A percentile compares a stretch with the other conserved stretches of the same genome.
Conservation (phyloP, 2,888 invertebrate species). For the Stomorhina lunata region DNA sequence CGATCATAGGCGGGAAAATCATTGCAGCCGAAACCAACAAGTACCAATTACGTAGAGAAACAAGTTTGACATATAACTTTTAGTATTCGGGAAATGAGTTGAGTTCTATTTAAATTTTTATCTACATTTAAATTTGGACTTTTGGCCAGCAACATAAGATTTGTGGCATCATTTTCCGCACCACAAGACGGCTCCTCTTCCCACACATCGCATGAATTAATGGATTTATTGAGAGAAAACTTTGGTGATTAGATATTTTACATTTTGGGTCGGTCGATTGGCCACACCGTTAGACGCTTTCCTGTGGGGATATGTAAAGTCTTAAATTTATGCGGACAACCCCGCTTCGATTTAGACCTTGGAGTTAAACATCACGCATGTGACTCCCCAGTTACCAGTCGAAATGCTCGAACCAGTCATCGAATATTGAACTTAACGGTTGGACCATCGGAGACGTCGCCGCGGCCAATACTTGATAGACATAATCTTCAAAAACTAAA, state of each 20-base stretch:
- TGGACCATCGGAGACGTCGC: conserved; percentile 26
- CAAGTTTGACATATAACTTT: too few species aligned
- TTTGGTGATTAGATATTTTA: conserved; percentile 6
- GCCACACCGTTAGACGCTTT: neutral
- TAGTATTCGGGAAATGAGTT: too few species aligned
- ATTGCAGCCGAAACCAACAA: too few species aligned
- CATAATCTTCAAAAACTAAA: too few species aligned
- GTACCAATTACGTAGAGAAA: too few species aligned
- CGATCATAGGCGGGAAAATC: too few species aligned
- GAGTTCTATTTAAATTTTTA: too few species aligned
- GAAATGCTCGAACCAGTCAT: conserved; percentile 24
- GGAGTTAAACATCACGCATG: conserved; percentile 21
- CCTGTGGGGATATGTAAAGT: conserved; percentile 15
- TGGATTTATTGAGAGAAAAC: conserved; percentile 8
- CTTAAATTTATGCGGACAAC: neutral
- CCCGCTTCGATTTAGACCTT: neutral
- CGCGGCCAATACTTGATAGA: conserved; percentile 15
- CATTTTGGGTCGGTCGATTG: neutral
- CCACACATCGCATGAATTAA: neutral
- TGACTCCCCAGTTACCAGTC: conserved; percentile 21
- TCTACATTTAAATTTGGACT: too few species aligned
- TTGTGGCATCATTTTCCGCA: too few species aligned
- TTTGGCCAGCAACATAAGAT: too few species aligned
- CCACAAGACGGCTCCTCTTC: neutral
- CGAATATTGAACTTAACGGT: neutral